These are phyloP conservation scores for Hypomecis punctinalis DNA, from an alignment of 2,888 invertebrate genomes.

Conservation along the genomic window DNA sequence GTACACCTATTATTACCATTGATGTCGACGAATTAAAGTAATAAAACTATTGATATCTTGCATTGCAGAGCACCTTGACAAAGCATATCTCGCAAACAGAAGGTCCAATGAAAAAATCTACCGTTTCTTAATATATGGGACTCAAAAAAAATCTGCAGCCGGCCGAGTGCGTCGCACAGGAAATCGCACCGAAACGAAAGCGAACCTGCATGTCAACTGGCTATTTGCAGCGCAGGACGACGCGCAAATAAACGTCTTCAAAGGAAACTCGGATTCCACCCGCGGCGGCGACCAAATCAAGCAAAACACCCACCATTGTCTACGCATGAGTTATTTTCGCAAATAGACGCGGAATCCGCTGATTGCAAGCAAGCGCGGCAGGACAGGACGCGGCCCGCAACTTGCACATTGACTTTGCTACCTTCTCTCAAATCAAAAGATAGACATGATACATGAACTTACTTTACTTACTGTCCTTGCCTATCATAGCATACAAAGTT, in stretches of 20 bases:
- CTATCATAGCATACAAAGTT: too few relatives aligned
- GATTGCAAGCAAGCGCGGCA: constrained; percentile 29
- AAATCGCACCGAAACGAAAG: constrained; percentile 34
- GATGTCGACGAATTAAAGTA: too few relatives aligned
- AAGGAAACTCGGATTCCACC: constrained; percentile 77
- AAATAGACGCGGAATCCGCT: constrained; percentile 66
- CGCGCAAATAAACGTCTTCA: constrained; percentile 83
- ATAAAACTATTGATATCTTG: too few relatives aligned
- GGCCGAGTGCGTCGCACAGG: constrained; percentile 14
- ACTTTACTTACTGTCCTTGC: too few relatives aligned
- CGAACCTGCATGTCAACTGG: constrained; percentile 74
- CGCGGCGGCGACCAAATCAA: constrained; percentile 61
- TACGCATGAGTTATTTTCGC: constrained; percentile 81
- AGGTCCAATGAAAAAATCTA: too few relatives aligned
- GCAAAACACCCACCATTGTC: constrained; percentile 81
- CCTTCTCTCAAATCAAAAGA: too few relatives aligned
- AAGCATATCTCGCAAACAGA: too few relatives aligned
- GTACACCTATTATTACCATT: too few relatives aligned
- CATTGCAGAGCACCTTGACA: too few relatives aligned
- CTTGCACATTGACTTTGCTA: constrained; percentile 12
- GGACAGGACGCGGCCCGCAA: constrained; percentile 9
- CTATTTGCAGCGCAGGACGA: constrained; percentile 84
- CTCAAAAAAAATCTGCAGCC: neutral
- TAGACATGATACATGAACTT: too few relatives aligned
- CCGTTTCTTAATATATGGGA: too few relatives aligned